Evolutionary conservation across 2,113 vertebrate genomes (phyloP), one percentile per base, ranked within the genome.

Genomic region (Chaetura pelagica): DNA sequence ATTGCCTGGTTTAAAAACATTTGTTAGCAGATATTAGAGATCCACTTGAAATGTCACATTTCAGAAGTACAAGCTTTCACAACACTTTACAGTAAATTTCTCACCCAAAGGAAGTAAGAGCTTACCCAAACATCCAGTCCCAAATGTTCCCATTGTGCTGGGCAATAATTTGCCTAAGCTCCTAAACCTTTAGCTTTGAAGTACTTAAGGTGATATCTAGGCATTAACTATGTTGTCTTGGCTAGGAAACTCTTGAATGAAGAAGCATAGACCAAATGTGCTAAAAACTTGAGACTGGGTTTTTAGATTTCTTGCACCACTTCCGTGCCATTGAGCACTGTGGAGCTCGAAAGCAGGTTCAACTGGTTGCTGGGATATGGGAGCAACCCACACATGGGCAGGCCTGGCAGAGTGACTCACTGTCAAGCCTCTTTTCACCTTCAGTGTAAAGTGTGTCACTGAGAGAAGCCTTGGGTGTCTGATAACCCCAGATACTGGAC

Each of bases 21-120:
- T 62, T 52, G 19, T 82, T 59, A 34, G 12, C 21, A 62, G 6
- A 5, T 51, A 29, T 64, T 64, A 48, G 19, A 49, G 20, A 57
- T 32, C 15, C 26, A 58, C 35, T 4, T 0, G 0, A 87, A 84
- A 72, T 57, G 4, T 27, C 10, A 15, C 6, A 7, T 52, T 72
- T 90, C 24, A 79, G 29, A 84, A 77, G 14, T 34, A 91, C 35
- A 63, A 8, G 17, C 59, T n/a, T 55, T 87, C 15, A 10, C 63
- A 46, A 29, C 30, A 32, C 4, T 57, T 69, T 9, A 58, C 7
- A 58, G 2, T 19, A 55, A 13, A 10, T 34, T 78, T 13, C 18
- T 51, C 51, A 63, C 8, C 4, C 7, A 29, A 34, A 71, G 51
- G 34, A 51, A 55, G 17, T 22, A 63, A 46, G 15, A 13, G 12